phyloP scores from a whole-genome alignment of 2,888 invertebrate species.

The Pocota personata region DNA sequence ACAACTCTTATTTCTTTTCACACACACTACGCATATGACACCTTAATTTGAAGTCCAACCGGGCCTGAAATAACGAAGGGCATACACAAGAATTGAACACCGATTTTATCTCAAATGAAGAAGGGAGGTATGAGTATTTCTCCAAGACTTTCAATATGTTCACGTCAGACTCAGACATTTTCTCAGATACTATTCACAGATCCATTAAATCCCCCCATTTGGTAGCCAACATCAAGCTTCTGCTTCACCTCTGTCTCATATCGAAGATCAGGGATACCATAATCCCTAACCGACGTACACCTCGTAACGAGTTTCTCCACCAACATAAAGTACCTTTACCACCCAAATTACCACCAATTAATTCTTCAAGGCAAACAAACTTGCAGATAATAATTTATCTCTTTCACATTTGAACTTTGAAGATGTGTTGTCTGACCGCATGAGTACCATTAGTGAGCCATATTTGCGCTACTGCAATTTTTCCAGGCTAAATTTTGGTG shows the following conservation, averaged over 20 bases:
- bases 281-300: neutral
- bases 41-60: no score
- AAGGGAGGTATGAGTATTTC: no score
- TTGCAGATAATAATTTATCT: neutral
- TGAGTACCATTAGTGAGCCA: neutral
- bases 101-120: no score
- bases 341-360: neutral
- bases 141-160: no score
- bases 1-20: no score
- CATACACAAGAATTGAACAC: no score
- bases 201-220: no score
- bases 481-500: neutral
- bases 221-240: no score
- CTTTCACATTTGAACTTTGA: neutral
- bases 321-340: neutral
- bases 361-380: neutral
- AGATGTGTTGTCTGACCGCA: neutral
- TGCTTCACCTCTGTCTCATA: neutral
- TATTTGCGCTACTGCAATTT: conserved; percentile 14
- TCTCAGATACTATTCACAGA: no score
- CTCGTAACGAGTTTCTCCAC: neutral
- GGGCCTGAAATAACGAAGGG: no score
- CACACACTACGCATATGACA: no score
- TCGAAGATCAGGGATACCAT: neutral
- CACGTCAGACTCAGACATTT: no score